Evolutionary conservation across 37 sponge, comb jelly and placozoan species (phyloP).

Genomic region (Oopsacas minuta): DNA sequence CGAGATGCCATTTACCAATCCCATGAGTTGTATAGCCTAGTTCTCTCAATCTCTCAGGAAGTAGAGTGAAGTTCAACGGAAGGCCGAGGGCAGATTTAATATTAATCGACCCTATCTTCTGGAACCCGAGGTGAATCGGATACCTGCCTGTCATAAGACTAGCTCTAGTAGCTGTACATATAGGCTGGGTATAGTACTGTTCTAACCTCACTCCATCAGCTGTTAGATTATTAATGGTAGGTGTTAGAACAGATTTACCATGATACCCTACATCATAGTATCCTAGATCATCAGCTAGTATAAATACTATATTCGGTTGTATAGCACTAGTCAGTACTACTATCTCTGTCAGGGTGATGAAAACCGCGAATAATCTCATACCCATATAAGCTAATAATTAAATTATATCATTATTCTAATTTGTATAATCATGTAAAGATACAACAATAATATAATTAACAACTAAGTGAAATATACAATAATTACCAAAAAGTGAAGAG

Average conservation of each 20-base stretch:
- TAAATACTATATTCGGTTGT: conserved; percentile 18
- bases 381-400: too few species aligned
- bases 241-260: neutral
- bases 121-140: conserved; percentile 32
- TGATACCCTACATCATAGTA: conserved; percentile 18
- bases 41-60: conserved; percentile 29
- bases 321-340: too few species aligned
- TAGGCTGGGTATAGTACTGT: conserved; percentile 18
- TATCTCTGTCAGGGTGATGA: neutral
- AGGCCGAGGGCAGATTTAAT: conserved; percentile 12
- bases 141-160: conserved; percentile 35
- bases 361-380: too few species aligned
- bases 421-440: too few species aligned
- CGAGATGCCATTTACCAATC: conserved; percentile 41
- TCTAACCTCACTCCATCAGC: conserved; percentile 15
- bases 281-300: conserved; percentile 16
- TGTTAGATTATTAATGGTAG: neutral
- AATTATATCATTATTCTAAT: too few species aligned
- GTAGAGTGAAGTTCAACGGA: conserved; percentile 31
- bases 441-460: too few species aligned
- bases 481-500: too few species aligned
- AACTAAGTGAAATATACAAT: too few species aligned
- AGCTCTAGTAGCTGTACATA: conserved; percentile 35
- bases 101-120: neutral
- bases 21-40: conserved; percentile 28